Evolutionary conservation across 2,797 vertebrate species (phyloP).

Genomic region (Pseudochirops cupreus): DNA sequence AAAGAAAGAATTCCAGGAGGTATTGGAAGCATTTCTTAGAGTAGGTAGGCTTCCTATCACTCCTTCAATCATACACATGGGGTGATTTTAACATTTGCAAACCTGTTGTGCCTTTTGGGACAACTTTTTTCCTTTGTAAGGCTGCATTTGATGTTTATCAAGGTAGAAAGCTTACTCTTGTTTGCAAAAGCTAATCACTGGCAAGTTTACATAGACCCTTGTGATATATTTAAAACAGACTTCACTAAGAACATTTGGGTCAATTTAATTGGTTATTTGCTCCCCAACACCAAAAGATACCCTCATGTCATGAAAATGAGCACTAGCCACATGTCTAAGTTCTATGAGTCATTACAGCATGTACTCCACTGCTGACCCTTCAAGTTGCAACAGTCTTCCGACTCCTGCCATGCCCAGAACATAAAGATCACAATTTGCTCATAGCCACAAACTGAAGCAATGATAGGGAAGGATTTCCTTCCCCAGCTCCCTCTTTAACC

Average conservation of each 20-base stretch:
- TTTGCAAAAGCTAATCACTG: not conserved
- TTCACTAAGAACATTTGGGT: not conserved
- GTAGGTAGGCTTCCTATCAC: not conserved
- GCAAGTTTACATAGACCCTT: not conserved
- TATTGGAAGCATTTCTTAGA: conserved; percentile 7
- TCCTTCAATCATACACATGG: not conserved
- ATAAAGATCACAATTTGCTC: not conserved
- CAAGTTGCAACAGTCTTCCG: not conserved
- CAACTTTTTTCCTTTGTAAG: not conserved
- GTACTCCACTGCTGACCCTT: not conserved
- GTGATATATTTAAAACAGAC: not conserved
- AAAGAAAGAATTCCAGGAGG: conserved; percentile 5
- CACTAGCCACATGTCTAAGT: not conserved
- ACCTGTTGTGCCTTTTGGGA: not conserved
- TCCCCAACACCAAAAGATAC: not conserved
- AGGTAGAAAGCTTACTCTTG: not conserved
- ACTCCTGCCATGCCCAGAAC: not conserved
- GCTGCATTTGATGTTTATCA: not conserved
- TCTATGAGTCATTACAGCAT: not conserved
- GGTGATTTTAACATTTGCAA: not conserved
- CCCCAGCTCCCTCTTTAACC: not conserved
- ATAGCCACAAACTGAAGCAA: not conserved
- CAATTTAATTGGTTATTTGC: not conserved
- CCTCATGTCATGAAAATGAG: not conserved
- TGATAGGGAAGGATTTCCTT: not conserved